These are phyloP conservation scores for Gracilinanus agilis DNA, from an alignment of 2,113 vertebrate genomes.

Conservation along the genomic window DNA sequence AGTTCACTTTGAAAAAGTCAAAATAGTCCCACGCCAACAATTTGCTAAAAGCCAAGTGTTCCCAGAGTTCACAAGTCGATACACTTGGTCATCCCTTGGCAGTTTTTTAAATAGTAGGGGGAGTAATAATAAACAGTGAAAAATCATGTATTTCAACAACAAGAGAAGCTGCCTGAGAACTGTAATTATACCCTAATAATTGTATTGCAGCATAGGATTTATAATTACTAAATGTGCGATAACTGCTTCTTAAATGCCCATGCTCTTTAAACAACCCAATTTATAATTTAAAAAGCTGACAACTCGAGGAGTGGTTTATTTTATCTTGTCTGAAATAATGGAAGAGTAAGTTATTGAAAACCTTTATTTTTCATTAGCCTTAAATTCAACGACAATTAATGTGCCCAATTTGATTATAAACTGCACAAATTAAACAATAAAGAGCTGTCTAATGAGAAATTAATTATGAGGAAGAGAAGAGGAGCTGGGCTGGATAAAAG, in stretches of 20 bases:
- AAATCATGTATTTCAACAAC: conserved; percentile 74
- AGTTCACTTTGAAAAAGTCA: not conserved
- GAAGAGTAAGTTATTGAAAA: conserved; percentile 92
- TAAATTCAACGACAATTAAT: conserved; percentile 99
- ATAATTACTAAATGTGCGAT: conserved; percentile 93
- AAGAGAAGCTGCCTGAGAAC: conserved; percentile 72
- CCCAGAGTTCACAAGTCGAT: not conserved
- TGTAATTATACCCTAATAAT: conserved; percentile 88
- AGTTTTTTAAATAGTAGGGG: rapidly evolving
- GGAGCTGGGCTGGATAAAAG: conserved; percentile 89
- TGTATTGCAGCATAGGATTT: conserved; percentile 90
- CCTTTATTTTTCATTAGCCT: conserved; percentile 95
- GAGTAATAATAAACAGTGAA: conserved; percentile 54
- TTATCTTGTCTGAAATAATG: conserved; percentile 91
- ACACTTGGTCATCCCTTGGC: too few species aligned
- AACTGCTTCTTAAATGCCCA: conserved; percentile 92
- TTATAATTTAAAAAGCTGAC: conserved; percentile 94
- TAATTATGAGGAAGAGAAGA: conserved; percentile 98
- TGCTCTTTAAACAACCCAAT: conserved; percentile 91
- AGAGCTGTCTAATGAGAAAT: conserved; percentile 99
- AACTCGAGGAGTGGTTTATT: conserved; percentile 89
- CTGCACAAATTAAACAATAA: conserved; percentile 99
- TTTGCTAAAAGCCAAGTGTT: not conserved
- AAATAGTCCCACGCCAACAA: not conserved
- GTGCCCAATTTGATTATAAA: conserved; percentile 99